A percentile compares a stretch with the other conserved stretches of the same genome.
Evolutionary conservation across 2,113 vertebrate species (phyloP).

Genomic region (Silurus glanis): DNA sequence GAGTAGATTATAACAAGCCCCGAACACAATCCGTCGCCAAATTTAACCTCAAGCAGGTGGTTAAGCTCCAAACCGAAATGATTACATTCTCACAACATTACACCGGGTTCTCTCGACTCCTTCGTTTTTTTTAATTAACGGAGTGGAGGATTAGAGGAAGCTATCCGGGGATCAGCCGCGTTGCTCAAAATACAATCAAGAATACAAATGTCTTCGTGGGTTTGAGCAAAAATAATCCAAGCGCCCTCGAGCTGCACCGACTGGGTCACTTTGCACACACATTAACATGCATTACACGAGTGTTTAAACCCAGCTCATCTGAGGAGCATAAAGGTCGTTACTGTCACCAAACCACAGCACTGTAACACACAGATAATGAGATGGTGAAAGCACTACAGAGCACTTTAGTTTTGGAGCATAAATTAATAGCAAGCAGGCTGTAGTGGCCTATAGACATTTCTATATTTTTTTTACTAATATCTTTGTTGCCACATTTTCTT

Average conservation of each 20-base stretch:
- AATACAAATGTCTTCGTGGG: slow-evolving; percentile 77
- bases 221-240: slow-evolving; percentile 74
- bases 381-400: not conserved
- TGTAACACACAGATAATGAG: slow-evolving; percentile 12
- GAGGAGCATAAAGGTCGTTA: slow-evolving; percentile 52
- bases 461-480: not conserved
- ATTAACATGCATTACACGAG: slow-evolving; percentile 76
- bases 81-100: slow-evolving; percentile 80
- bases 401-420: not conserved
- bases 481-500: not conserved
- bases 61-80: slow-evolving; percentile 89
- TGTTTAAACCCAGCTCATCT: slow-evolving; percentile 63
- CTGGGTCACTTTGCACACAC: slow-evolving; percentile 63
- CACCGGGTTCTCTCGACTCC: slow-evolving; percentile 77
- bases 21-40: slow-evolving; percentile 78
- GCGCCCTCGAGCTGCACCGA: slow-evolving; percentile 54
- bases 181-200: slow-evolving; percentile 70
- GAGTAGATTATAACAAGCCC: slow-evolving; percentile 74
- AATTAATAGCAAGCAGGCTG: not conserved
- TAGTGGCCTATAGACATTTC: not conserved
- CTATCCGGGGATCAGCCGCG: slow-evolving; percentile 83
- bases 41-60: slow-evolving; percentile 94
- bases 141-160: slow-evolving; percentile 84
- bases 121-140: slow-evolving; percentile 86
- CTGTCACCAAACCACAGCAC: slow-evolving; percentile 44